These are phyloP conservation scores for Drosophila acutilabella DNA, from an alignment of 2,888 invertebrate species.

Conservation along the genomic window DNA sequence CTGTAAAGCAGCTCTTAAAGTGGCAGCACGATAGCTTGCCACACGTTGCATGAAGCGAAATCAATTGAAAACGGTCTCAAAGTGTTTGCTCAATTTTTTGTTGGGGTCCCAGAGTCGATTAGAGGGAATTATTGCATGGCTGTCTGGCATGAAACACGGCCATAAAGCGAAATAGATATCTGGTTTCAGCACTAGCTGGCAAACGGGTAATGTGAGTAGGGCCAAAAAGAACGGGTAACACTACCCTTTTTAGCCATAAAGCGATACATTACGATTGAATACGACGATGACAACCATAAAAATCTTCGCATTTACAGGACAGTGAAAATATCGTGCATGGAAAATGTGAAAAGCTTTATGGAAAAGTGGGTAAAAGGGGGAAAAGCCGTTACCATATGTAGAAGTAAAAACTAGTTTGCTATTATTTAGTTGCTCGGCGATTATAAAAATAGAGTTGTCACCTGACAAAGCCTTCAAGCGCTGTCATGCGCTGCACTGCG, in stretches of 20 bases:
- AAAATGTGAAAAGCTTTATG: not conserved
- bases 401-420: constrained; percentile 26
- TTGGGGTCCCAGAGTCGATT: constrained; percentile 65
- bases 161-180: constrained; percentile 73
- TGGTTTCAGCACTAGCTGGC: constrained; percentile 59
- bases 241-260: constrained; percentile 2
- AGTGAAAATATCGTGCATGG: constrained; percentile 13
- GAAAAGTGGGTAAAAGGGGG: not conserved
- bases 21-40: constrained; percentile 32
- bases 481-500: constrained; percentile 30
- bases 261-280: constrained; percentile 29
- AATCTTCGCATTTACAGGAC: constrained; percentile 42
- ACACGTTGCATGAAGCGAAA: constrained; percentile 32
- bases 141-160: constrained; percentile 69
- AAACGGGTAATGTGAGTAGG: constrained; percentile 50
- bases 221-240: not conserved
- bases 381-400: not conserved
- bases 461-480: constrained; percentile 38
- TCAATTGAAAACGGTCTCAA: constrained; percentile 20
- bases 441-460: constrained; percentile 67
- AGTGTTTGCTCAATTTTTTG: constrained; percentile 77
- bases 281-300: constrained; percentile 41
- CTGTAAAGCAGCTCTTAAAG: constrained; percentile 52
- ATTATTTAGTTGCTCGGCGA: constrained; percentile 39
- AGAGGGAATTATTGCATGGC: constrained; percentile 75